Evolutionary conservation across 2,797 vertebrate genomes (phyloP).

Genomic region (Eulemur albifrons): DNA sequence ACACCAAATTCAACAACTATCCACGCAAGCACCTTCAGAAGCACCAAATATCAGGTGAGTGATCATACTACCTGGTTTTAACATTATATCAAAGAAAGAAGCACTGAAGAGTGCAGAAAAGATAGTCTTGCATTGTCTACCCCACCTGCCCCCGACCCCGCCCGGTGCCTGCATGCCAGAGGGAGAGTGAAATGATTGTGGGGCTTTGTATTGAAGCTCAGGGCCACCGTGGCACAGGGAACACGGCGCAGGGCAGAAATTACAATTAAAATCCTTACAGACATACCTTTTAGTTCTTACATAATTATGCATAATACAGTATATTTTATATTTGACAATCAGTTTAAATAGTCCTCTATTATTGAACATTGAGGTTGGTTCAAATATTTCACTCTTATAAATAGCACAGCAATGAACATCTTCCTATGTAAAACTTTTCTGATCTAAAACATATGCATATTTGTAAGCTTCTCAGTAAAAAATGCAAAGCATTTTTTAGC

Average conservation of each 20-base stretch:
- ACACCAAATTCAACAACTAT: too few species aligned
- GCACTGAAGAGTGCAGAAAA: background rate
- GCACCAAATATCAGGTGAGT: background rate
- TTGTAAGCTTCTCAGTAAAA: background rate
- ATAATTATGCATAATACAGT: background rate
- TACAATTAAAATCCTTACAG: background rate
- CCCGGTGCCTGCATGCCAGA: background rate
- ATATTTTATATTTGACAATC: background rate
- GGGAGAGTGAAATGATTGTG: background rate
- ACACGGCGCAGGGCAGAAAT: background rate
- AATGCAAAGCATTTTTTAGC: background rate
- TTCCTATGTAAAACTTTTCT: background rate
- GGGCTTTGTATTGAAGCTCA: background rate
- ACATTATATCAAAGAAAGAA: background rate
- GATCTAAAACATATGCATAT: background rate
- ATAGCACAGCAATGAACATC: background rate
- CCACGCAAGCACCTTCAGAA: background rate
- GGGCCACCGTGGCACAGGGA: background rate
- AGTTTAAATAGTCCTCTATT: background rate
- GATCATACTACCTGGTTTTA: background rate
- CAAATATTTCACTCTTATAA: background rate
- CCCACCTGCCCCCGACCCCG: too few species aligned
- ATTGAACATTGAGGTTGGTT: background rate
- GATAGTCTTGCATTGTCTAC: too few species aligned
- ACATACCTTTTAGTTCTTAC: background rate